Conservation (phyloP, 2,797 vertebrate genomes). For the Hyperoplus immaculatus region DNA sequence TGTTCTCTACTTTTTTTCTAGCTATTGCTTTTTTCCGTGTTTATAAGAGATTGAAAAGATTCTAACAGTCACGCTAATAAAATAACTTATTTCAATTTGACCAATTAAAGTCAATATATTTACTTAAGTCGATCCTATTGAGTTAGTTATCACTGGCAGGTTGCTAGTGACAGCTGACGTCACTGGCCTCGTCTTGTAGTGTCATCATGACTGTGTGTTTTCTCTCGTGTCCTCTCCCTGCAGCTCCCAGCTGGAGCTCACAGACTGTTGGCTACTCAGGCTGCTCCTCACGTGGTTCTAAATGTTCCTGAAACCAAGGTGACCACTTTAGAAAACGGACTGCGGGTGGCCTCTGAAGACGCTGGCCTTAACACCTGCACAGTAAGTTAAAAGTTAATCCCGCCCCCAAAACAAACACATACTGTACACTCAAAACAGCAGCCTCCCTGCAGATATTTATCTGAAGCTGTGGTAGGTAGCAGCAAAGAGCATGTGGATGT, state of each 20-base stretch:
- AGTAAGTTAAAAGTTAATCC: conserved; percentile 76
- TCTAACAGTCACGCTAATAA: too few relatives aligned
- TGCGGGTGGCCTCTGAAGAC: conserved; percentile 96
- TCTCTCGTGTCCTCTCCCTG: conserved; percentile 1
- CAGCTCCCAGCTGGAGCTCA: conserved; percentile 76
- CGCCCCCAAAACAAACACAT: not conserved
- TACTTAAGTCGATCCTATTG: too few relatives aligned
- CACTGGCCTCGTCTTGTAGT: not conserved
- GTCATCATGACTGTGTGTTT: conserved; percentile 35
- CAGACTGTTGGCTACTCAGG: conserved; percentile 83
- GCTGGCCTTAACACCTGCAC: conserved; percentile 95
- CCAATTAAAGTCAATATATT: too few relatives aligned
- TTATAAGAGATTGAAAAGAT: too few relatives aligned
- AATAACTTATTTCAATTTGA: too few relatives aligned
- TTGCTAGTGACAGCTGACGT: not conserved
- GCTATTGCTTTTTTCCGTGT: too few relatives aligned
- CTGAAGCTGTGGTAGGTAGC: not conserved
- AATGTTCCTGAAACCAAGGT: conserved; percentile 97
- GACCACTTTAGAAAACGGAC: conserved; percentile 91
- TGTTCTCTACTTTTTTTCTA: too few relatives aligned
- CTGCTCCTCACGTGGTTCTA: conserved; percentile 87
- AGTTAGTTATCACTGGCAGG: too few relatives aligned
- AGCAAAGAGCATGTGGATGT: not conserved
- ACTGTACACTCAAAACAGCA: not conserved
- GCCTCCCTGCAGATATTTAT: not conserved